These are phyloP conservation scores for Whitmania pigra DNA, from an alignment of 1,140 invertebrate genomes.

Conservation along the genomic window DNA sequence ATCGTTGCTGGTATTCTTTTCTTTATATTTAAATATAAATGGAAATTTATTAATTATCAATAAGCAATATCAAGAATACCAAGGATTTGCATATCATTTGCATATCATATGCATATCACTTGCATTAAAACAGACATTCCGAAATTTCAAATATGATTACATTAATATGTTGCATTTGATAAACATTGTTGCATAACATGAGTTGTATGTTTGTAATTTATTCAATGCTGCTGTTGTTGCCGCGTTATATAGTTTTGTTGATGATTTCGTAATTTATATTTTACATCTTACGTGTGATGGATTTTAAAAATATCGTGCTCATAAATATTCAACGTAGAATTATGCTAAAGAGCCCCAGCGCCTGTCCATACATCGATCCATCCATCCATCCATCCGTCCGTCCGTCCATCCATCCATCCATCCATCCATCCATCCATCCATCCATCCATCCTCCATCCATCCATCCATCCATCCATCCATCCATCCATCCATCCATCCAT, in stretches of 20 bases:
- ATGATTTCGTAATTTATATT: not conserved
- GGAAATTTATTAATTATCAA: too few relatives aligned
- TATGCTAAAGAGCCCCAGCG: not conserved
- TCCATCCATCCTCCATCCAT: not conserved
- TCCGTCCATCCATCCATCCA: not conserved
- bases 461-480: too few relatives aligned
- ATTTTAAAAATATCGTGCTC: not conserved
- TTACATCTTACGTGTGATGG: too few relatives aligned
- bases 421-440: not conserved
- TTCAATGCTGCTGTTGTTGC: not conserved
- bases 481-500: too few relatives aligned
- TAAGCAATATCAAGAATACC: too few relatives aligned
- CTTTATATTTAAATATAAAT: too few relatives aligned
- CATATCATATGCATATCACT: not conserved
- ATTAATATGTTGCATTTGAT: too few relatives aligned
- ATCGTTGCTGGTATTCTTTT: too few relatives aligned
- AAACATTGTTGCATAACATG: too few relatives aligned
- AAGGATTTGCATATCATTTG: not conserved
- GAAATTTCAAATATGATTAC: too few relatives aligned
- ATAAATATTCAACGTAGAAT: not conserved
- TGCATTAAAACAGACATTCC: not conserved
- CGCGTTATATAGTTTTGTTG: not conserved
- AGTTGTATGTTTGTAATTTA: too few relatives aligned
- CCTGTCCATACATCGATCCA: not conserved
- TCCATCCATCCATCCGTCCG: slow-evolving; percentile 2